Base-by-base conservation (phyloP, 2,888 invertebrate genomes). In the Sphaerophoria rueppellii region DNA sequence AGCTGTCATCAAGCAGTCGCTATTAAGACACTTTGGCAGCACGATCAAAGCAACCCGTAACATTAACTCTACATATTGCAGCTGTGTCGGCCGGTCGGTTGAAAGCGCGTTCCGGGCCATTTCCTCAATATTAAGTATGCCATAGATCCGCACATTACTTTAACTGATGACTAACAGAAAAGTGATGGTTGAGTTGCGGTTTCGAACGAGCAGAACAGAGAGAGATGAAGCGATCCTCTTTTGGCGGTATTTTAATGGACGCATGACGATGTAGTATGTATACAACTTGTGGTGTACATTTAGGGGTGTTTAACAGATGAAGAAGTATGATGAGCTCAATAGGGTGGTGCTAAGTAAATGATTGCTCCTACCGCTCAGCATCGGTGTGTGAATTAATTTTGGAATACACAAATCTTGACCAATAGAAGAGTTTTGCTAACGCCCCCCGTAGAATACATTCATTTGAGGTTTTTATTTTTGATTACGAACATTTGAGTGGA, bases 1-100 rank as follows among this genome's bases (percentile, higher is more conserved):
- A 52, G 85, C 85, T 85, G 85, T 85, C 85, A 85, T 85, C 81
- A 76, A 58, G 71, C 85, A 70, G 85, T 72, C 69, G 70, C 85
- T 81, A 85, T 85, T 81, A 85, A 85, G 85, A 81, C 81, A 81
- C 85, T 85, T 85, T 85, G 85, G 85, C 85, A 85, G 72, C 54
- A 74, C 76, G 81, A 81, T 85, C 85, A 85, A 85, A 85, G 85
- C 81, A 58, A 16, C 24, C 85, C 85, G 81, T 81, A 77, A 85
- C 85, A 43, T 43, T 81, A 24, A 24, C 24, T 69, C 81, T 85
- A 85, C 73, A 81, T 77, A 76, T 81, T 81, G 63, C 76, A 76
- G 81, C 81, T 85, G 85, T 85, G 73, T 65, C 52, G 12, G n/a
- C 16, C 55, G 16, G 63, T 76, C 76, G 58, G 76, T 67, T 52